Percentiles rank a stretch among this genome's conserved stretches.
These are phyloP conservation scores for Bradypus variegatus DNA, from an alignment of 2,797 vertebrate species.

Conservation along the genomic window DNA sequence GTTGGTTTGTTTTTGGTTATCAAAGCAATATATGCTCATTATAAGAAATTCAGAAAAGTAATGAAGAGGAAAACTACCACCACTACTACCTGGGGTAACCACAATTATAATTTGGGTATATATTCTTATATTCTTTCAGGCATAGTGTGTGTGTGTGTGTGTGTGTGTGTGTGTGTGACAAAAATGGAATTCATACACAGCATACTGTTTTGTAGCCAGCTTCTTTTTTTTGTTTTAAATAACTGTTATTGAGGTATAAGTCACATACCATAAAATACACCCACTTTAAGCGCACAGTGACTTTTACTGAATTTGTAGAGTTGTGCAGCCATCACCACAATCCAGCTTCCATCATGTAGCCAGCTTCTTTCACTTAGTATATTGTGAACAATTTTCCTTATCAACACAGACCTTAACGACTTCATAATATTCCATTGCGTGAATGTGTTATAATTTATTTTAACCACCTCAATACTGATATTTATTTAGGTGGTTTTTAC, in stretches of 20 bases:
- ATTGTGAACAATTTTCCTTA: neutral
- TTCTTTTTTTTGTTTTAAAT: neutral
- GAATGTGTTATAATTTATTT: neutral
- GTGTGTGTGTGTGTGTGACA: neutral
- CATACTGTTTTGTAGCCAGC: neutral
- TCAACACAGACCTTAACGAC: neutral
- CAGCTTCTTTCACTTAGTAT: neutral
- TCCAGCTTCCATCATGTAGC: neutral
- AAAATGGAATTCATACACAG: neutral
- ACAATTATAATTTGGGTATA: neutral
- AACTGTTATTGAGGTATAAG: neutral
- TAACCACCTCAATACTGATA: neutral
- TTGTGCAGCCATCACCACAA: neutral
- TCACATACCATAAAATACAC: neutral
- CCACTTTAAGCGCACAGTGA: neutral
- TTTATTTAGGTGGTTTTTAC: neutral
- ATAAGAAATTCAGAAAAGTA: slow-evolving; percentile 8
- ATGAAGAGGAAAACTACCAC: neutral
- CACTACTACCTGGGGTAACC: neutral
- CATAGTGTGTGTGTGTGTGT: neutral
- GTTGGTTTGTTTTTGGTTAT: neutral
- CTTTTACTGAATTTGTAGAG: neutral
- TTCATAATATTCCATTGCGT: neutral
- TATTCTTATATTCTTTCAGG: neutral
- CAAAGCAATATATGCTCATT: neutral